Evolutionary conservation across 2,113 vertebrate genomes (phyloP), one percentile per base, ranked within the genome.

Genomic region (Turdus rufiventris): DNA sequence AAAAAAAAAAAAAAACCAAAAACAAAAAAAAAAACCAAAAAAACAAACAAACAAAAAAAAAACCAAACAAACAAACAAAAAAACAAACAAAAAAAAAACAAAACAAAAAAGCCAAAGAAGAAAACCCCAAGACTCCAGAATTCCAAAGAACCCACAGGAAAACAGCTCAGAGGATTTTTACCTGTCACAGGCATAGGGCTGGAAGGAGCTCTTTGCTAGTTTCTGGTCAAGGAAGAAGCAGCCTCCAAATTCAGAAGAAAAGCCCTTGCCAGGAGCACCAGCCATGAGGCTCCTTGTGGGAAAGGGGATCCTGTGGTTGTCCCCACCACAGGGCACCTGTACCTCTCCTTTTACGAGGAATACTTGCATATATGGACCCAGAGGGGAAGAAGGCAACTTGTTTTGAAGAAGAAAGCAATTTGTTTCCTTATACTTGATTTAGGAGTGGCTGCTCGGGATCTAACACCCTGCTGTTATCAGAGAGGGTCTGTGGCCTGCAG

Each of bases 161-260:
- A 66, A 73, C 42, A 83, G 7, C 19, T 77, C 47, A 36, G n/a
- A 61, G 26, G 10, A 50, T 38, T 89, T 94, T 93, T 94, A 94
- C 89, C 51, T 77, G 60, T 61, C 21, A 70, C 28, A 80, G 61
- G 21, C 11, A 8, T 18, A 7, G 10, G 3, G 31, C 5, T 84
- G 54, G 51, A 77, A n/a, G 36, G 33, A 87, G 16, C 13, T 54
- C 5, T 3, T 65, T 73, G 40, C 50, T 21, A 70, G 36, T 68
- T 47, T 72, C 38, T 18, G 17, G 29, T 53, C 40, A 85, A 81
- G 47, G 21, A 65, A 43, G 48, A 28, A 24, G 36, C 24, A 88
- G 60, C 29, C 82, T 28, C 25, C 0, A 2, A 70, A 82, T 56
- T 70, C 58, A 79, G 53, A 72, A 24, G 16, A 42, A 71, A 75